Conservation (phyloP, 1,140 invertebrate genomes). For the Hylyphantes graminicola region DNA sequence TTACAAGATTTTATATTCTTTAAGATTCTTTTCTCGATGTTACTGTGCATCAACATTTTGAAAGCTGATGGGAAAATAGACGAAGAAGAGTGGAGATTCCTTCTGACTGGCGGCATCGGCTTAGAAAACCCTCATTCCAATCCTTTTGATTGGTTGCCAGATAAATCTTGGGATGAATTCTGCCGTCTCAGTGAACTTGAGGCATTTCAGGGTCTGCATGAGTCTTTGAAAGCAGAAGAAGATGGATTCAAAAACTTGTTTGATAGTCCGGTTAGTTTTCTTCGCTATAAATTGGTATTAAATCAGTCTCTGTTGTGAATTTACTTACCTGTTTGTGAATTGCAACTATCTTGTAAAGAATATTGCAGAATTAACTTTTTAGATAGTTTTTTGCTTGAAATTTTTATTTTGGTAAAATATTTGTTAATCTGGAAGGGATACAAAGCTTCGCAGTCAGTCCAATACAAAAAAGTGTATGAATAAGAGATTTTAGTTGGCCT, state of each 20-base stretch:
- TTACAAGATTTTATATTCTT: slow-evolving; percentile 40
- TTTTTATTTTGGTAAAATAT: not conserved
- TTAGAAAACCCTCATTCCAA: slow-evolving; percentile 82
- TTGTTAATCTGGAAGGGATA: not conserved
- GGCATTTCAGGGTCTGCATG: slow-evolving; percentile 71
- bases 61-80: slow-evolving; percentile 78
- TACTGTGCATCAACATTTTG: slow-evolving; percentile 85
- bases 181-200: slow-evolving; percentile 78
- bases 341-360: too few species aligned
- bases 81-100: slow-evolving; percentile 84
- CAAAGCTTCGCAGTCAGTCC: too few species aligned
- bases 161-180: slow-evolving; percentile 86
- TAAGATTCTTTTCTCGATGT: slow-evolving; percentile 88
- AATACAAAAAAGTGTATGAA: too few species aligned
- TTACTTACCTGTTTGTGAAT: too few species aligned
- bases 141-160: slow-evolving; percentile 78
- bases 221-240: slow-evolving; percentile 67
- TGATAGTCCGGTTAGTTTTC: slow-evolving; percentile 40
- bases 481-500: too few species aligned
- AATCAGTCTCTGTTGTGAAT: not conserved
- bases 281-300: not conserved
- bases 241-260: slow-evolving; percentile 66
- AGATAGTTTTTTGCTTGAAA: not conserved
- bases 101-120: slow-evolving; percentile 87
- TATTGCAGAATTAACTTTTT: too few species aligned